Base-by-base conservation (phyloP, 2,888 invertebrate species). In the Nephrocerus scutellatus region DNA sequence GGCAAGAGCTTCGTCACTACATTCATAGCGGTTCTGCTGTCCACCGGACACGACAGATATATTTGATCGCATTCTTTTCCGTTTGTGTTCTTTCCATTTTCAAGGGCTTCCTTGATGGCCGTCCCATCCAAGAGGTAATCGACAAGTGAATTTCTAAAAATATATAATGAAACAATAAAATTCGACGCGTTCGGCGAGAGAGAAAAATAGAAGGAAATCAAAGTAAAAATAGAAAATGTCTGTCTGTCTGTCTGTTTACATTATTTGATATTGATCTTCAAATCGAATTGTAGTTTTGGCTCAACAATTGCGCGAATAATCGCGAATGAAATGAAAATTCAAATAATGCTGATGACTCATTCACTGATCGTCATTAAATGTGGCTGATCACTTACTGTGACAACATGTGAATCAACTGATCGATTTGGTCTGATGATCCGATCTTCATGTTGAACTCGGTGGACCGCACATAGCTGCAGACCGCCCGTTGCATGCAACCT, bases 111-210 rank as follows among this genome's bases (percentile, higher is more conserved):
- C 59, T 80, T 82, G 26, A 84, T 71, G 2, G 80, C 73, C 0
- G 83, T 82, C 2, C 84, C 84, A 52, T 82, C 82, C 32, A 83
- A 55, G 70, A 83, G 73, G 35, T 80, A 80, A 7, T 77, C 74
- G 10, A 84, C 74, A 16, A 84, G 58, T 0, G 80, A 73, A 53
- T 82, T 83, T 46, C 84, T 84, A 66, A 31, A 72, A 72, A 12
- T 30, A 30, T 5, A 19, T 9, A 30, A 5, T 6, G 28, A 28
- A 3, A 28, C 30, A 6, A 16, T 16, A 32, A 36, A 36, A 24
- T 30, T 13, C 36, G n/a, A 39, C 39, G 48, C 49, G 37, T 36
- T 37, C 9, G 32, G 4, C 32, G 14, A 35, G 10, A 39, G 12
- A 12, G 26, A 28, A 23, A 41, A 37, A 29, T 30, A 12, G 22